Conservation (phyloP, 1,140 invertebrate species). For the Triops longicaudatus region DNA sequence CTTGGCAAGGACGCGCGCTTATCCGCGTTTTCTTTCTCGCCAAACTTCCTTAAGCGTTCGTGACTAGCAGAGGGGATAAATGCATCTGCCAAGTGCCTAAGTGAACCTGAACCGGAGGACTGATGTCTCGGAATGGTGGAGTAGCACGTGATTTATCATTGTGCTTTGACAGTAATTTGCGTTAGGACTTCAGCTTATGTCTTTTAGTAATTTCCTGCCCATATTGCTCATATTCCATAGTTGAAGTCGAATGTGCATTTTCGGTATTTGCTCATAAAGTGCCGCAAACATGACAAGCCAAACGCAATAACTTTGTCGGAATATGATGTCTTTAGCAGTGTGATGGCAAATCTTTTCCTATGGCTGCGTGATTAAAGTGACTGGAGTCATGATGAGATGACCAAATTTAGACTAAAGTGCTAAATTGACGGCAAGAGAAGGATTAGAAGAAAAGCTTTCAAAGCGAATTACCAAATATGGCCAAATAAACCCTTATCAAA, state of each 20-base stretch:
- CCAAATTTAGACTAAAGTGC: background rate
- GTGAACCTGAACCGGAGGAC: background rate
- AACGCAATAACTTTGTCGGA: background rate
- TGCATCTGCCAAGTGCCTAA: background rate
- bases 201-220: background rate
- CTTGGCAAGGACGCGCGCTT: background rate
- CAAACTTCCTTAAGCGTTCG: background rate
- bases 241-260: background rate
- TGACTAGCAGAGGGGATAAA: background rate
- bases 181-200: background rate
- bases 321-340: background rate
- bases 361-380: background rate
- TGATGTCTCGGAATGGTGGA: background rate
- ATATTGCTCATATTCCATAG: background rate
- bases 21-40: background rate
- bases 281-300: background rate
- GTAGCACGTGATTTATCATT: background rate
- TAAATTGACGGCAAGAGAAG: background rate
- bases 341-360: background rate
- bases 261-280: background rate
- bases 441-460: background rate
- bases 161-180: background rate
- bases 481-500: background rate
- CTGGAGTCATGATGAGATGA: background rate
- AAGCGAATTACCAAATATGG: background rate